Evolutionary conservation across 1,140 invertebrate genomes (phyloP), one percentile per base, ranked within the genome.

Genomic region (Microplitis demolitor): DNA sequence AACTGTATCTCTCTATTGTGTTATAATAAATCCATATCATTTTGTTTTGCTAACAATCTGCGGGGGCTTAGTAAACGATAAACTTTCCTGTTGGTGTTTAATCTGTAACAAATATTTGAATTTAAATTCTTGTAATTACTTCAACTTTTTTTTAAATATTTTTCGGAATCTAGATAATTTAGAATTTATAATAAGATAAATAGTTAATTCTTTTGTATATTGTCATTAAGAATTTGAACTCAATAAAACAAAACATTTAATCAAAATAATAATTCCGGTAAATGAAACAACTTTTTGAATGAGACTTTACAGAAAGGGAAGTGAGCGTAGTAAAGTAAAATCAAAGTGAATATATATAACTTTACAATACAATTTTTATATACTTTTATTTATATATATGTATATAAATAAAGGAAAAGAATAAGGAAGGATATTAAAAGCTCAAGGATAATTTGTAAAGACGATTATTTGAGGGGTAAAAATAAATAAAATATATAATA

Each of bases 231-330:
- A 74, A 78, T 75, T 81, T 74, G 68, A 71, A 78, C 60, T 70
- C 73, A 70, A 72, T 76, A 79, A 78, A 79, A 78, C 79, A 83
- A 24, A 14, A 77, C 79, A 84, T 84, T 83, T 77, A 81, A 83
- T 84, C 81, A 83, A 74, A 75, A 82, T 83, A 77, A 82, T 82
- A 81, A 82, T 73, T 69, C 78, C 78, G 78, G 77, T 82, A 78
- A 82, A 82, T 82, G 83, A 78, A 60, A 72, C 74, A 77, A 37
- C 77, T 76, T 80, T 83, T 45, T 45, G 11, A 45, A 76, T 82
- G 82, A 83, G 80, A 74, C 70, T 24, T 24, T 24, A 24, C 24
- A 24, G 77, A 61, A 78, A 13, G 16, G 76, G 77, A 80, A 77
- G 77, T 77, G 79, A 80, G 73, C 71, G 63, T 62, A 72, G 66